Base-by-base conservation (phyloP, 2,888 invertebrate species). In the Thelaira solivaga region DNA sequence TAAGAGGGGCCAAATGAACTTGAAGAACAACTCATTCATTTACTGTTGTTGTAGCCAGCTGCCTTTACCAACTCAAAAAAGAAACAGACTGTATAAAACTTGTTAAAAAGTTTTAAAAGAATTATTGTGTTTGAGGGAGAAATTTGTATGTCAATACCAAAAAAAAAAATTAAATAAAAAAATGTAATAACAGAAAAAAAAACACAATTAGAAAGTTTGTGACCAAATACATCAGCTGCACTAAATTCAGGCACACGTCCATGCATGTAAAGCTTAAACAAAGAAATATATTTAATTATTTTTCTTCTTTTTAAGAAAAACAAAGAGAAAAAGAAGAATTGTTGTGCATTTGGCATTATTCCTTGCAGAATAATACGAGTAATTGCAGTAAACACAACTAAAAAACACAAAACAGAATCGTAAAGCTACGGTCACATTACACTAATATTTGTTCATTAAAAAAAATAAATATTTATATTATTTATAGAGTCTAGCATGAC, bases 91-190 rank as follows among this genome's bases (percentile, higher is more conserved):
- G 64, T n/a, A 49, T 26, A 22, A 73, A 64, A 73, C 64, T 57
- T 57, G 64, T 73, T 73, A 13, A 57, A 73, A 39, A 55, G 22
- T 73, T 72, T 39, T 72, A 31, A 47, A 72, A 72, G 72, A 72
- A 57, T 73, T 49, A 34, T 53, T 53, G 20, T 65, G 13, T 64
- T 64, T 51, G 34, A 51, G 49, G 65, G 73, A 51, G 73, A 73
- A 73, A 73, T 51, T 69, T 68, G 57, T 47, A 3, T 72, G 31
- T 47, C 13, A 13, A 39, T 49, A 73, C 41, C 18, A 31, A 74
- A 22, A 41, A 13, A 6, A 3, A 13, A 13, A 59, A n/a, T n/a
- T n/a, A n/a, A n/a, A n/a, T n/a, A n/a, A n/a, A n/a, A n/a, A n/a
- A n/a, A n/a, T n/a, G n/a, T n/a, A n/a, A n/a, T n/a, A n/a, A n/a